Evolutionary conservation across 2,888 invertebrate genomes (phyloP).

Genomic region (Dendrolimus pini): DNA sequence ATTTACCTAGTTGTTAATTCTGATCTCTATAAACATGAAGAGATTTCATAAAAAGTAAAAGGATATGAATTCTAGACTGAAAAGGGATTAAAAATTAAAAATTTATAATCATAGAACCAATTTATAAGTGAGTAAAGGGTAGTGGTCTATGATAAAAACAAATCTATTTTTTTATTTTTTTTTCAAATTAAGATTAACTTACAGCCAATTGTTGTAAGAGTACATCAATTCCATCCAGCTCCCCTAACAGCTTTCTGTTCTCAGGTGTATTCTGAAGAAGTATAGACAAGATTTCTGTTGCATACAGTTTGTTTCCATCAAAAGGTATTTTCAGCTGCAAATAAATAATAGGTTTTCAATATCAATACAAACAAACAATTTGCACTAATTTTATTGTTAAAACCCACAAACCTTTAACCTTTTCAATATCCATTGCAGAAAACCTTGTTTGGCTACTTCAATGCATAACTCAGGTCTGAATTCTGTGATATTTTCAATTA

Average conservation of each 20-base stretch:
- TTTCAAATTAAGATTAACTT: slow-evolving; percentile 21
- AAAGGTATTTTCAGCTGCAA: slow-evolving; percentile 87
- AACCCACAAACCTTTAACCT: slow-evolving; percentile 80
- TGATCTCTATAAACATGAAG: too few species aligned
- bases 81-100: too few species aligned
- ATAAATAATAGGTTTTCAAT: neutral
- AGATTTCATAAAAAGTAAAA: too few species aligned
- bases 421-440: slow-evolving; percentile 94
- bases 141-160: too few species aligned
- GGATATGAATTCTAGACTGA: too few species aligned
- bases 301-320: slow-evolving; percentile 96
- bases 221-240: slow-evolving; percentile 96
- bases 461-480: slow-evolving; percentile 88
- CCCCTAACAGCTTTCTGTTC: slow-evolving; percentile 89
- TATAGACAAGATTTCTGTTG: slow-evolving; percentile 97
- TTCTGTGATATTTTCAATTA: slow-evolving; percentile 97
- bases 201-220: slow-evolving; percentile 95
- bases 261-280: slow-evolving; percentile 92
- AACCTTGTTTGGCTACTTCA: slow-evolving; percentile 93
- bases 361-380: neutral
- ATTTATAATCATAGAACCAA: too few species aligned
- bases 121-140: too few species aligned
- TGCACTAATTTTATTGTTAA: neutral
- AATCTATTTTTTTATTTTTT: neutral
- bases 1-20: too few species aligned